Percentiles rank a stretch among this genome's conserved stretches.
These are phyloP conservation scores for Andrena chrysosceles DNA, from an alignment of 2,888 invertebrate species.

Conservation along the genomic window DNA sequence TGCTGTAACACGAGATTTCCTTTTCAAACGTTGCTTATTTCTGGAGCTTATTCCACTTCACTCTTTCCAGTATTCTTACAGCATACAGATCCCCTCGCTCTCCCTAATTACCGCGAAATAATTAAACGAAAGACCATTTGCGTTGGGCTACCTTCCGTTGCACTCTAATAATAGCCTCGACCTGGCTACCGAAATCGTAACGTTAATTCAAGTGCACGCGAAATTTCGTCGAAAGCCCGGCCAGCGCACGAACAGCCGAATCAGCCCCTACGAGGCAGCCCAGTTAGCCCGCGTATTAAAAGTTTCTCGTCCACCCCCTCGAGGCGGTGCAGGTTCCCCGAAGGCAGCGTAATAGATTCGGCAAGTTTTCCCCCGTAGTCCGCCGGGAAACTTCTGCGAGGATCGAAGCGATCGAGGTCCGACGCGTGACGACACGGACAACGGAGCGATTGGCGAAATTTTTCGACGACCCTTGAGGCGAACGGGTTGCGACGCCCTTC, in stretches of 20 bases:
- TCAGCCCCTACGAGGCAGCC: background rate
- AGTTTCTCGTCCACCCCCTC: constrained; percentile 17
- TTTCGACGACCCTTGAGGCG: background rate
- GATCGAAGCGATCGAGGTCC: constrained; percentile 19
- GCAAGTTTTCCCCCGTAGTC: constrained; percentile 15
- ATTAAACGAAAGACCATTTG: too few relatives aligned
- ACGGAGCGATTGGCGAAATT: constrained; percentile 7
- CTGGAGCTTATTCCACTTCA: background rate
- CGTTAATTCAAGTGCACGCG: background rate
- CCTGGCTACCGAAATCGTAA: background rate
- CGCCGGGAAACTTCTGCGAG: background rate
- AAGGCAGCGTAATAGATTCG: constrained; percentile 10
- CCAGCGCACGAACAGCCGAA: background rate
- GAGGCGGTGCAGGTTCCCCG: background rate
- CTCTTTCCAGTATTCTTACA: too few relatives aligned
- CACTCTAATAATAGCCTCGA: background rate
- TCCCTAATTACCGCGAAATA: too few relatives aligned
- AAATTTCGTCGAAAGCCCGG: constrained; percentile 4
- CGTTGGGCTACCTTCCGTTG: too few relatives aligned
- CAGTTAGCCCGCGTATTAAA: constrained; percentile 22
- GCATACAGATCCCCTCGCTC: too few relatives aligned
- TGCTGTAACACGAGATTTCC: too few relatives aligned
- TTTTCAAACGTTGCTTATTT: background rate
- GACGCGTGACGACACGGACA: background rate
- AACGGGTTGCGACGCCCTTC: background rate